Evolutionary conservation across 1,140 invertebrate genomes (phyloP).

Genomic region (Trypoxylus dichotomus): DNA sequence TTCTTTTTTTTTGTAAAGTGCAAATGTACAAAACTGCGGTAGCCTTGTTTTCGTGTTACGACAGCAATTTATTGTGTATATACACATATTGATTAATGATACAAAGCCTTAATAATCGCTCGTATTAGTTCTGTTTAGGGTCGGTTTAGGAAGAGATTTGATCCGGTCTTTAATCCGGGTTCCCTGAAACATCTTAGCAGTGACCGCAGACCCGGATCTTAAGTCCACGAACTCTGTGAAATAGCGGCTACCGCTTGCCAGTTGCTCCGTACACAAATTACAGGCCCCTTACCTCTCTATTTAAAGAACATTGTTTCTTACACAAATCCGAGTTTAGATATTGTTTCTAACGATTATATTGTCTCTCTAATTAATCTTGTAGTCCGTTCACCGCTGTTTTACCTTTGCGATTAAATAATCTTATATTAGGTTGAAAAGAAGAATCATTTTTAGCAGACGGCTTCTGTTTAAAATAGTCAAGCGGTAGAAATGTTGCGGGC

Average conservation of each 20-base stretch:
- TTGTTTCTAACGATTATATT: not conserved
- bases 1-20: too few species aligned
- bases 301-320: not conserved
- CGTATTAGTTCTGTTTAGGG: slow-evolving; percentile 29
- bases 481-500: too few species aligned
- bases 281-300: not conserved
- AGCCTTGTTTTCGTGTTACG: not conserved
- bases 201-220: slow-evolving; percentile 28
- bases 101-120: slow-evolving; percentile 28
- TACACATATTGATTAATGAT: slow-evolving; percentile 19
- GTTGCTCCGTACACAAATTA: slow-evolving; percentile 1
- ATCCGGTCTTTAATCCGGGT: slow-evolving; percentile 24
- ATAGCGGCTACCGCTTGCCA: not conserved
- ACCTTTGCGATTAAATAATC: too few species aligned
- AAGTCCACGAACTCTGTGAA: slow-evolving; percentile 23
- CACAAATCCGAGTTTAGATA: not conserved
- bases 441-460: too few species aligned
- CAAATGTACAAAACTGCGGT: not conserved
- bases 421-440: too few species aligned
- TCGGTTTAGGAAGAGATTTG: slow-evolving; percentile 27
- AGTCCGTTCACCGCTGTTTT: too few species aligned
- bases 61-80: not conserved
- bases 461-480: too few species aligned
- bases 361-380: not conserved
- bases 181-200: slow-evolving; percentile 13